Base-by-base conservation (phyloP, 2,113 vertebrate species). In the Burhinus bistriatus region DNA sequence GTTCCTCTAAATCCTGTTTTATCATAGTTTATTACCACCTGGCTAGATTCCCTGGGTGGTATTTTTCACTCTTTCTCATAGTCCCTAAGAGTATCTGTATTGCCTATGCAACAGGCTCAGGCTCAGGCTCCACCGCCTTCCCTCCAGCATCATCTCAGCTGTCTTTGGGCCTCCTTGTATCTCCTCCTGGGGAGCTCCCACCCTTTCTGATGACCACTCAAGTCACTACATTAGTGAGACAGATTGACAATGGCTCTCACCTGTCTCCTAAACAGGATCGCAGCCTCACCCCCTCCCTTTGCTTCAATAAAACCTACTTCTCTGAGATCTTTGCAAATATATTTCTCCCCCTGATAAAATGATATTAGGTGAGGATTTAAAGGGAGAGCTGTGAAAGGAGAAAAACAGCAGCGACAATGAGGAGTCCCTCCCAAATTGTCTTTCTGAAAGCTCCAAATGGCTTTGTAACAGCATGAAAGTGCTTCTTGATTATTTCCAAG, bases 361-460 rank as follows among this genome's bases (percentile, higher is more conserved):
- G 17, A 29, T 88, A 54, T 54, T 70, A 83, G 58, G 55, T 51
- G 75, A 52, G 42, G 42, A 80, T 90, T 88, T 80, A 93, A 89
- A 85, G 44, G 47, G 21, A 90, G 34, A 65, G 54, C 49, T 76
- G 22, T 72, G 73, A 91, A 85, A 79, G 79, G 30, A 83, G 82
- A 72, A 90, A 95, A 93, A 71, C 9, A 75, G 38, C 55, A 61
- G 61, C 36, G 42, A 90, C 62, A 85, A 88, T 61, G 68, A 90
- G 40, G 54, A 9, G 36, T 73, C 64, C 65, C 61, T 69, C 57
- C 77, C 42, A 93, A 61, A 88, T 17, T 70, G 42, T 89, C 72
- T 75, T 71, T 77, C 70, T 97, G 84, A 95, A 85, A 95, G 73
- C 81, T 91, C 62, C n/a, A 91, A 87, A 91, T 92, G 89, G 42